phyloP scores from a whole-genome alignment of 1,140 invertebrate species.

The Pseudomyrmex concolor region DNA sequence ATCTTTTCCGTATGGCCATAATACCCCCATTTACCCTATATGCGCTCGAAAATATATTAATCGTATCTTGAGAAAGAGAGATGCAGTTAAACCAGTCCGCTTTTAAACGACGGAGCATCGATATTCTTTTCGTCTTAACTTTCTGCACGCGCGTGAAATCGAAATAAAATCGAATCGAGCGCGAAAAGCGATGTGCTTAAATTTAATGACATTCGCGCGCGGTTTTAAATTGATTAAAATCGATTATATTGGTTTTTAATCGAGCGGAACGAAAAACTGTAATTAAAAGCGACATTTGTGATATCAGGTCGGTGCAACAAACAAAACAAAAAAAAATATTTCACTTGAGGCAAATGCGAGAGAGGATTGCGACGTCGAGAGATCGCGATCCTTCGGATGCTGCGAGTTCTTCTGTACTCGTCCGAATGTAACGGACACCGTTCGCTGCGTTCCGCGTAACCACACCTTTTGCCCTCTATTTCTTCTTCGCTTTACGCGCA shows the following conservation, averaged over 20 bases:
- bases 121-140: background rate
- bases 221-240: too few relatives aligned
- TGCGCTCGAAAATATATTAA: background rate
- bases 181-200: too few relatives aligned
- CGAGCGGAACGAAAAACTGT: too few relatives aligned
- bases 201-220: too few relatives aligned
- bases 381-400: slow-evolving; percentile 19
- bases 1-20: too few relatives aligned
- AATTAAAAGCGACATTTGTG: too few relatives aligned
- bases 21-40: too few relatives aligned
- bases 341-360: background rate
- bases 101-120: slow-evolving; percentile 17
- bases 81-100: background rate
- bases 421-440: slow-evolving; percentile 38
- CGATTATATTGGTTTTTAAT: too few relatives aligned
- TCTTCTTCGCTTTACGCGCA: background rate
- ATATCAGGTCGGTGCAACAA: background rate
- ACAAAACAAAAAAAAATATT: background rate
- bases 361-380: background rate
- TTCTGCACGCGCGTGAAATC: background rate
- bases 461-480: slow-evolving; percentile 47
- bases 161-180: too few relatives aligned
- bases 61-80: background rate
- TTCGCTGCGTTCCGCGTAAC: slow-evolving; percentile 39
- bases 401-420: slow-evolving; percentile 1